Percentiles rank a stretch among this genome's conserved stretches.
These are phyloP conservation scores for Chaetophractus vellerosus DNA, from an alignment of 2,797 vertebrate genomes.

Conservation along the genomic window DNA sequence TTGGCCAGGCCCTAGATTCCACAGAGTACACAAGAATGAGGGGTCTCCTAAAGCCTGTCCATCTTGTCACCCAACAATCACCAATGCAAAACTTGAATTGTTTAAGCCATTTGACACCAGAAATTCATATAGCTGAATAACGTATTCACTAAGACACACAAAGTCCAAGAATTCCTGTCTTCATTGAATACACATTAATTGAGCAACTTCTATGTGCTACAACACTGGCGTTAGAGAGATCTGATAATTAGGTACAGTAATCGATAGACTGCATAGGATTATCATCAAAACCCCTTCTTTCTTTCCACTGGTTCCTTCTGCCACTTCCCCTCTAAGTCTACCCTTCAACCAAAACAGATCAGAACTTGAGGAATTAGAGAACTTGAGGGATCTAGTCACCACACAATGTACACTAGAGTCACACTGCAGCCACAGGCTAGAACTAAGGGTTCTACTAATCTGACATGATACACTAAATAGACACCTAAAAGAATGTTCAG, in stretches of 20 bases:
- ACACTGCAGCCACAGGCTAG: not conserved
- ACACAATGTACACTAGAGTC: not conserved
- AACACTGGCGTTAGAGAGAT: not conserved
- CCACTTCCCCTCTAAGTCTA: not conserved
- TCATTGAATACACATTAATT: not conserved
- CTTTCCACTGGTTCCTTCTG: not conserved
- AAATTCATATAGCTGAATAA: not conserved
- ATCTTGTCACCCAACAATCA: not conserved
- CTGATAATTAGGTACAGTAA: not conserved
- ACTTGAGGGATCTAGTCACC: not conserved
- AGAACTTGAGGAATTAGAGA: not conserved
- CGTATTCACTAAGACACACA: not conserved
- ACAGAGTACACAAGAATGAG: not conserved
- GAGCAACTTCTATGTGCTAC: not conserved
- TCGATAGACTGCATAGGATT: conserved; percentile 10
- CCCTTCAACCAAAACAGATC: not conserved
- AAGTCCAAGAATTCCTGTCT: not conserved
- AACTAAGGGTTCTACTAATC: not conserved
- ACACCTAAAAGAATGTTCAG: not conserved
- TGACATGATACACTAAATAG: not conserved
- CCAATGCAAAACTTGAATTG: conserved; percentile 19
- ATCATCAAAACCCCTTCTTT: not conserved
- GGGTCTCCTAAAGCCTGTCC: not conserved
- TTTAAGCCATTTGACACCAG: not conserved
- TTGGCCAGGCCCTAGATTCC: conserved; percentile 46